phyloP scores from a whole-genome alignment of 2,113 vertebrate genomes.

The Pomatostomus ruficeps region DNA sequence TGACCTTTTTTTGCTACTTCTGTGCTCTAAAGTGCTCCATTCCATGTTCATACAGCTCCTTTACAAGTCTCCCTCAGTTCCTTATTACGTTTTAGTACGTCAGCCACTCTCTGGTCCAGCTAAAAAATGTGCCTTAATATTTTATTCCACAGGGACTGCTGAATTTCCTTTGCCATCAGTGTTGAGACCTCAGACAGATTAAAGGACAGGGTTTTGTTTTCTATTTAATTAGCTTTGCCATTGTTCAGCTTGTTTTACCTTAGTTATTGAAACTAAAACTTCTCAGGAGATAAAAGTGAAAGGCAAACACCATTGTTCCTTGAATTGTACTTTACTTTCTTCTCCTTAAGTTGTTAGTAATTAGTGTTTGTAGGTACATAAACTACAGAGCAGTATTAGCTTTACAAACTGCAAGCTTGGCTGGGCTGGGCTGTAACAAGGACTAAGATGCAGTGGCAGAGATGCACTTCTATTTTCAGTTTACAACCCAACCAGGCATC shows the following conservation, averaged over 20 bases:
- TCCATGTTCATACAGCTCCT: not conserved
- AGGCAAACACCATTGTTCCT: not conserved
- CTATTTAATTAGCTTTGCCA: not conserved
- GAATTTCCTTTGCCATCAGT: not conserved
- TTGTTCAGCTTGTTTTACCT: not conserved
- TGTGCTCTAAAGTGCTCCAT: not conserved
- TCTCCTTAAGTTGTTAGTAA: not conserved
- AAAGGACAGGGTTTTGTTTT: not conserved
- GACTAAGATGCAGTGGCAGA: not conserved
- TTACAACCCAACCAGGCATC: not conserved
- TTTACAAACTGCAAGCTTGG: not conserved
- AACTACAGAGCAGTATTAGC: not conserved
- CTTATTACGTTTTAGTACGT: not conserved
- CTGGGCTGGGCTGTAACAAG: not conserved
- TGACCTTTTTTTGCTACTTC: not conserved
- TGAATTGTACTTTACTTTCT: not conserved
- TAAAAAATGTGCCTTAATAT: not conserved
- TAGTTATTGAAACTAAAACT: not conserved
- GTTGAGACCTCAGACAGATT: not conserved
- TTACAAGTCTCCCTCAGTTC: not conserved
- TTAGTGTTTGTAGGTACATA: not conserved
- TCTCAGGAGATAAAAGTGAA: not conserved
- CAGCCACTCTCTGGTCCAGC: not conserved
- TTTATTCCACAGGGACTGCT: not conserved
- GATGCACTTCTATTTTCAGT: not conserved